phyloP scores from a whole-genome alignment of 2,888 invertebrate genomes.

The Agrotis segetum region DNA sequence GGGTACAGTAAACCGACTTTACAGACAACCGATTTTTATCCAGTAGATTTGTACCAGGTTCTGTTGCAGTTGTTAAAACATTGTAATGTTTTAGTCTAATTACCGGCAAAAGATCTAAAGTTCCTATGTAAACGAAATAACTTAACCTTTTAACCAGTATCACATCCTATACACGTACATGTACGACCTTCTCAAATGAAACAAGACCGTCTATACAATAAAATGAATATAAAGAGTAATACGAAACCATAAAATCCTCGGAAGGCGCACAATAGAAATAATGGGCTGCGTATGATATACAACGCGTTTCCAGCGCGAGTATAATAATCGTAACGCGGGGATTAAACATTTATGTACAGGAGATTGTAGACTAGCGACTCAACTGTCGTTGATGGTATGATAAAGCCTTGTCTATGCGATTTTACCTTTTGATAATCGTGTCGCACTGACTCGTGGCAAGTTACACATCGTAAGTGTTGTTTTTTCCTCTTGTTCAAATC shows the following conservation, averaged over 20 bases:
- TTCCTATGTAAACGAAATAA: background rate
- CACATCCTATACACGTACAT: background rate
- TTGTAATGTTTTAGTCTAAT: too few relatives aligned
- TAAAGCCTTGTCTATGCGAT: background rate
- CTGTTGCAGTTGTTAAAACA: too few relatives aligned
- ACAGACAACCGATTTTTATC: too few relatives aligned
- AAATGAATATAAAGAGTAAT: conserved; percentile 49
- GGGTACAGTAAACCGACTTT: too few relatives aligned
- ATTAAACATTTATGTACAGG: conserved; percentile 62
- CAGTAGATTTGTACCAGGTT: too few relatives aligned
- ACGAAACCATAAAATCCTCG: conserved; percentile 49
- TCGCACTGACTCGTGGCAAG: too few relatives aligned
- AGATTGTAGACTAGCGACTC: conserved; percentile 38
- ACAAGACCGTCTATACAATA: conserved; percentile 22
- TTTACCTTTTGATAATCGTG: too few relatives aligned
- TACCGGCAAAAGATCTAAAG: too few relatives aligned
- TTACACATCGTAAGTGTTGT: too few relatives aligned
- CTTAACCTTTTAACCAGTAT: background rate
- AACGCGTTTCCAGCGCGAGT: conserved; percentile 25
- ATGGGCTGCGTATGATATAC: conserved; percentile 69
- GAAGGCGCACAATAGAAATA: conserved; percentile 68
- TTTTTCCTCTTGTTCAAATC: too few relatives aligned
- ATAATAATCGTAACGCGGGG: conserved; percentile 57
- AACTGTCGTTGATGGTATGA: conserved; percentile 14
- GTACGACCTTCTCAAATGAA: conserved; percentile 9